Conservation (phyloP, 1,140 invertebrate genomes). For the Listronotus bonariensis region DNA sequence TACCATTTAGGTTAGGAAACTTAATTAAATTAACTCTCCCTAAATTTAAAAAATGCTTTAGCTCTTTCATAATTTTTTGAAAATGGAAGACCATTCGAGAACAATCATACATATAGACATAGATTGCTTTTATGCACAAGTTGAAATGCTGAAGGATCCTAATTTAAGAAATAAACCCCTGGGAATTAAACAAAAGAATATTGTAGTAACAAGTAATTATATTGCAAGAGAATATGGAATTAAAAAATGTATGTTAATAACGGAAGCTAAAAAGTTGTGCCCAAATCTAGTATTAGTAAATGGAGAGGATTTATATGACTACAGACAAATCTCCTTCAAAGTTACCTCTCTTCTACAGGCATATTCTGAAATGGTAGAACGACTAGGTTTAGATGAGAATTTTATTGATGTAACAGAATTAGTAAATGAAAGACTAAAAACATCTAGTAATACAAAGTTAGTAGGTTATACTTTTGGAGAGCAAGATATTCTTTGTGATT, state of each 20-base stretch:
- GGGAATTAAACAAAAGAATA: constrained; percentile 78
- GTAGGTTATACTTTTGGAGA: constrained; percentile 64
- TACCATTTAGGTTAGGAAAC: too few species aligned
- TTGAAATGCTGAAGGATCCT: constrained; percentile 75
- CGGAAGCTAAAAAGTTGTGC: constrained; percentile 70
- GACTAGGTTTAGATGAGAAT: constrained; percentile 80
- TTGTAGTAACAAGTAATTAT: constrained; percentile 82
- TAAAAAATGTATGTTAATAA: constrained; percentile 72
- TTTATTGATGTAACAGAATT: constrained; percentile 75
- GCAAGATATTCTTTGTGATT: constrained; percentile 64
- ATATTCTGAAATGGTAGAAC: constrained; percentile 72
- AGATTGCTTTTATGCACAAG: constrained; percentile 84
- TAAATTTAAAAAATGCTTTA: too few species aligned
- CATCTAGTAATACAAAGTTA: constrained; percentile 49
- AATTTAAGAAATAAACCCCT: constrained; percentile 67
- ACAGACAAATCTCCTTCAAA: constrained; percentile 71
- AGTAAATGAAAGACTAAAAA: constrained; percentile 61
- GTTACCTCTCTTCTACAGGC: constrained; percentile 69
- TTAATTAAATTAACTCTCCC: too few species aligned
- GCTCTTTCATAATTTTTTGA: too few species aligned
- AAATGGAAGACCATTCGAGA: constrained; percentile 59
- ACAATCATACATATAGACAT: constrained; percentile 77
- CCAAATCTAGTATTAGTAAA: constrained; percentile 70
- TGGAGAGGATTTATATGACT: constrained; percentile 77
- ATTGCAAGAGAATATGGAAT: constrained; percentile 72